These are phyloP conservation scores for Girardinus metallicus DNA, from an alignment of 2,797 vertebrate species.

Conservation along the genomic window DNA sequence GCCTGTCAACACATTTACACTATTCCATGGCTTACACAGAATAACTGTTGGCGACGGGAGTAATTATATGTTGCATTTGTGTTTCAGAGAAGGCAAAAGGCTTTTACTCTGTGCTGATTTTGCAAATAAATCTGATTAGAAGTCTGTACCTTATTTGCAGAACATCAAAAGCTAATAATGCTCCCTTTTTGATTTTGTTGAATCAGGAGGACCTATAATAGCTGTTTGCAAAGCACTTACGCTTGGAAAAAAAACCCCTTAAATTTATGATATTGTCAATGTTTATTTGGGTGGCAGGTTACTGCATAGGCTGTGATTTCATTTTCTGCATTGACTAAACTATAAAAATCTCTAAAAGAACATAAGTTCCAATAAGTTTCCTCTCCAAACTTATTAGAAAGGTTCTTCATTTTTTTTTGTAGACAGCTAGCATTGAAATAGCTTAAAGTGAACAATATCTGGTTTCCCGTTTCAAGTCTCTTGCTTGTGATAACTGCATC, in stretches of 20 bases:
- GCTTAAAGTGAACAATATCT: background rate
- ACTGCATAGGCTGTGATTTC: background rate
- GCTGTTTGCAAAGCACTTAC: background rate
- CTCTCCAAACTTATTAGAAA: background rate
- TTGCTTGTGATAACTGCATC: background rate
- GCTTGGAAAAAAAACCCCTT: background rate
- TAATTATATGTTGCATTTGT: constrained; percentile 6
- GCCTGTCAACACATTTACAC: background rate
- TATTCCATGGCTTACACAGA: constrained; percentile 5
- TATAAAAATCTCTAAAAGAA: background rate
- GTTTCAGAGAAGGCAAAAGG: constrained; percentile 24
- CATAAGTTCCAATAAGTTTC: background rate
- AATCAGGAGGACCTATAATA: background rate
- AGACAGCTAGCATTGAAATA: background rate
- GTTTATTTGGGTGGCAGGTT: background rate
- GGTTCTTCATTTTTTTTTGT: background rate
- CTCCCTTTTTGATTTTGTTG: background rate
- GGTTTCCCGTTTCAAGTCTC: background rate
- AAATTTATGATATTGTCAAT: background rate
- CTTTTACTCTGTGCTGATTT: background rate
- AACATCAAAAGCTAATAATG: constrained; percentile 10
- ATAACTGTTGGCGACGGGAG: background rate
- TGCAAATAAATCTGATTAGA: constrained; percentile 10
- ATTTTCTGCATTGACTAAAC: background rate
- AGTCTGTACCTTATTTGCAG: background rate